Evolutionary conservation across 2,113 vertebrate species (phyloP).

Genomic region (Terrapene triunguis): DNA sequence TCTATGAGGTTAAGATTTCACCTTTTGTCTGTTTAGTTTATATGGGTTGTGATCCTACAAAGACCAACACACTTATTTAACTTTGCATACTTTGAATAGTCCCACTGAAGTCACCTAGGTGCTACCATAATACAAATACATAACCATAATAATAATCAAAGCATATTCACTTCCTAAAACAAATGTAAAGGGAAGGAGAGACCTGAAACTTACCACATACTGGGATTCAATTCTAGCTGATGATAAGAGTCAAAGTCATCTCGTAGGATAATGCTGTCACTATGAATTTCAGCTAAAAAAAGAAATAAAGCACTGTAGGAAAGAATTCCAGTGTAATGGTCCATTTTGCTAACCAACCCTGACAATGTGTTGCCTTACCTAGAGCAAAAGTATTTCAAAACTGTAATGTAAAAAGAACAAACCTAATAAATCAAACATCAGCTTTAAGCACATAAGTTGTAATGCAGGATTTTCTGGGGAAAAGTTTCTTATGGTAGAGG

Average conservation of each 20-base stretch:
- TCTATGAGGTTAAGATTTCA: slow-evolving; percentile 23
- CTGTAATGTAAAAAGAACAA: neutral
- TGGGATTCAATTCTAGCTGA: slow-evolving; percentile 89
- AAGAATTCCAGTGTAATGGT: neutral
- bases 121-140: neutral
- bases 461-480: neutral
- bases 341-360: neutral
- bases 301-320: neutral
- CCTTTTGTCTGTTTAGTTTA: neutral
- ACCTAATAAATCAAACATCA: neutral
- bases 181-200: neutral
- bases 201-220: slow-evolving; percentile 89
- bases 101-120: neutral
- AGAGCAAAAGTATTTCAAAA: neutral
- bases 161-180: neutral
- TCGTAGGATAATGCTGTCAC: slow-evolving; percentile 90
- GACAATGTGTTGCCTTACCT: neutral
- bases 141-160: neutral
- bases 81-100: neutral
- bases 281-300: slow-evolving; percentile 90
- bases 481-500: neutral
- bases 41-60: neutral
- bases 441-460: neutral
- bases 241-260: slow-evolving; percentile 97
- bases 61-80: neutral